Evolutionary conservation across 1,140 invertebrate genomes (phyloP), one percentile per base, ranked within the genome.

Genomic region (Drosophila bocqueti): DNA sequence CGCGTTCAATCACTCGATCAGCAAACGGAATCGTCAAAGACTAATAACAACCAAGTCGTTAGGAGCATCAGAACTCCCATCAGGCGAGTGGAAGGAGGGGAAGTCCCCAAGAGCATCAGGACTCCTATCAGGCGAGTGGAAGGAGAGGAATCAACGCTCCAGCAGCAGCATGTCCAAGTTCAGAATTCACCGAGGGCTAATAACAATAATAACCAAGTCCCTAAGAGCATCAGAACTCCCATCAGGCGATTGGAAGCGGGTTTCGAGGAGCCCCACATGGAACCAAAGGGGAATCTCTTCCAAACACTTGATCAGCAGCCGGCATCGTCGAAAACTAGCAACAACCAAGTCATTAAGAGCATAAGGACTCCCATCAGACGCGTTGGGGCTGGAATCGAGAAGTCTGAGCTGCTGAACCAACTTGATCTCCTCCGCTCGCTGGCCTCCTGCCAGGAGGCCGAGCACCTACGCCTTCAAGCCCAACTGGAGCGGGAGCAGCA

Each of bases 381-480:
- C 7, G 2, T 29, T 2, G 16, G 1, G 21, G 2, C 31, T 10
- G 52, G 9, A 3, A 16, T 24, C 4, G 34, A 24, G 2, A 34
- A 24, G 8, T 10, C 52, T 0, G 34, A 24, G 2, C 15, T 55
- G 15, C 18, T 24, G 2, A 15, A 24, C 15, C 34, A 24, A 9
- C 6, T 15, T 15, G 15, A 38, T 6, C 34, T 36, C 18, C 2
- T 55, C 7, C 18, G 38, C 8, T 24, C 34, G 1, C 4, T 55
- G 34, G 8, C 83, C 5, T 10, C 60, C 11, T 54, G 74, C 15
- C 84, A 87, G 65, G 59, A 66, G 2, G 42, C 57, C 2, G 77
- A 89, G 15, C 81, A 75, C 21, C 60, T 66, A 52, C 73, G 69
- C 9, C 43, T 89, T 6, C 81, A 84, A n/a, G 13, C 42, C 2